These are phyloP conservation scores for Agrilus cyanescens DNA, from an alignment of 2,888 invertebrate genomes.

Conservation along the genomic window DNA sequence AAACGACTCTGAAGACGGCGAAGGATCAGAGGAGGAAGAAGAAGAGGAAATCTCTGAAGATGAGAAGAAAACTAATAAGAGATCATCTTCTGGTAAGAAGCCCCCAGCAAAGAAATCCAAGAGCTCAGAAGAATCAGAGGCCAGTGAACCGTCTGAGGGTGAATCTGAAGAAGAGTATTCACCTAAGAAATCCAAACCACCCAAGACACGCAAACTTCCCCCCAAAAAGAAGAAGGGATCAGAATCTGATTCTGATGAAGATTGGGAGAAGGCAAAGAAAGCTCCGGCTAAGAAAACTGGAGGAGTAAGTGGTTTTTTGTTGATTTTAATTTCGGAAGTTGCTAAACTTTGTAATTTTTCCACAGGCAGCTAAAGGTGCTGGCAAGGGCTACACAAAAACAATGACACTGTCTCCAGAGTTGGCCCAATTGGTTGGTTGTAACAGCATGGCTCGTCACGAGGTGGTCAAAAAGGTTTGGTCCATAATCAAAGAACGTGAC, in stretches of 20 bases:
- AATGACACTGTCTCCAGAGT: conserved; percentile 71
- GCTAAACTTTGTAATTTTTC: not conserved
- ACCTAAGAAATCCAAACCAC: conserved; percentile 44
- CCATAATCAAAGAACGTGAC: conserved; percentile 78
- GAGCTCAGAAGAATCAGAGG: conserved; percentile 38
- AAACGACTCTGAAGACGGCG: conserved; percentile 38
- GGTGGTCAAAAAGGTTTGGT: conserved; percentile 84
- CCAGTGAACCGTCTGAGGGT: conserved; percentile 38
- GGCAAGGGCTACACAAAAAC: conserved; percentile 76
- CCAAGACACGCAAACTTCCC: conserved; percentile 41
- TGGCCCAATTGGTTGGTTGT: conserved; percentile 75
- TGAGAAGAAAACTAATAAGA: conserved; percentile 46
- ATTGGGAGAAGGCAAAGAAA: conserved; percentile 54
- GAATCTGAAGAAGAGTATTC: conserved; percentile 50
- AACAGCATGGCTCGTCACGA: conserved; percentile 78
- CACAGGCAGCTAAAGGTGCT: conserved; percentile 22
- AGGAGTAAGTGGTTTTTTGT: conserved; percentile 24
- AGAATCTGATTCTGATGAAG: conserved; percentile 56
- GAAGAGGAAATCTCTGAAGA: conserved; percentile 37
- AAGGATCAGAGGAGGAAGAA: conserved; percentile 40
- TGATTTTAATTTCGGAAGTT: not conserved
- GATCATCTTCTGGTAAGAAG: conserved; percentile 41
- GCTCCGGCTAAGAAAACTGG: conserved; percentile 37
- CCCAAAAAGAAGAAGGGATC: conserved; percentile 51
- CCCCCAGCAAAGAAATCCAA: conserved; percentile 38